A percentile compares a stretch with the other conserved stretches of the same genome.
These are phyloP conservation scores for Phalacrocorax pelagicus DNA, from an alignment of 2,113 vertebrate species.

Conservation along the genomic window DNA sequence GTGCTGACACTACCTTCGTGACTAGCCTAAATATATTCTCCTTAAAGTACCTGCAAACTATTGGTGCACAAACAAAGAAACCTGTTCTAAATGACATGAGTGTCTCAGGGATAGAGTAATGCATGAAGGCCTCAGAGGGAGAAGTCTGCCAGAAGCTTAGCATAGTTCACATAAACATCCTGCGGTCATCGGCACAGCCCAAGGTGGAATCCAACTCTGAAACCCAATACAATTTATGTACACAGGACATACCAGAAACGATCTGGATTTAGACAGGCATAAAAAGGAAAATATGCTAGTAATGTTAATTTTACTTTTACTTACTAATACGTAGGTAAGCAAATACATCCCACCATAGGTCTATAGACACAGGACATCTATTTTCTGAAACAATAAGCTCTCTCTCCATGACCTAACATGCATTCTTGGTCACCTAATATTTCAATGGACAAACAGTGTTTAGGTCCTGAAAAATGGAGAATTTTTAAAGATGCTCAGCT, in stretches of 20 bases:
- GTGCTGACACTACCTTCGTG: neutral
- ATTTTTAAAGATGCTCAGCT: neutral
- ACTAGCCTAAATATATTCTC: neutral
- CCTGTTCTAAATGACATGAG: neutral
- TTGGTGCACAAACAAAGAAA: neutral
- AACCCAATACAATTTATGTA: conserved; percentile 25
- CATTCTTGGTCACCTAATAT: neutral
- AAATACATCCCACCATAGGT: conserved; percentile 12
- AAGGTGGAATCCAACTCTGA: neutral
- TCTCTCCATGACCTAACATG: neutral
- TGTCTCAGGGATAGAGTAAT: neutral
- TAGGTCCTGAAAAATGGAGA: neutral
- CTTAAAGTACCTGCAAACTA: neutral
- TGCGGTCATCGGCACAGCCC: neutral
- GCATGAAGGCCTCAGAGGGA: neutral
- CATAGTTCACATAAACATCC: conserved; percentile 27
- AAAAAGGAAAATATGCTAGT: conserved; percentile 37
- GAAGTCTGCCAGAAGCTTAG: neutral
- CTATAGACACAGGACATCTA: neutral
- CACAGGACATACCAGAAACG: conserved; percentile 42
- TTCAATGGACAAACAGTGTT: neutral
- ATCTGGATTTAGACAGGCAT: conserved; percentile 33
- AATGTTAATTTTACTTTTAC: conserved; percentile 19
- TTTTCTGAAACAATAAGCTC: conserved; percentile 38
- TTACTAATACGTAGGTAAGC: neutral